These are phyloP conservation scores for Corythaixoides concolor DNA, from an alignment of 2,113 vertebrate species.

Conservation along the genomic window DNA sequence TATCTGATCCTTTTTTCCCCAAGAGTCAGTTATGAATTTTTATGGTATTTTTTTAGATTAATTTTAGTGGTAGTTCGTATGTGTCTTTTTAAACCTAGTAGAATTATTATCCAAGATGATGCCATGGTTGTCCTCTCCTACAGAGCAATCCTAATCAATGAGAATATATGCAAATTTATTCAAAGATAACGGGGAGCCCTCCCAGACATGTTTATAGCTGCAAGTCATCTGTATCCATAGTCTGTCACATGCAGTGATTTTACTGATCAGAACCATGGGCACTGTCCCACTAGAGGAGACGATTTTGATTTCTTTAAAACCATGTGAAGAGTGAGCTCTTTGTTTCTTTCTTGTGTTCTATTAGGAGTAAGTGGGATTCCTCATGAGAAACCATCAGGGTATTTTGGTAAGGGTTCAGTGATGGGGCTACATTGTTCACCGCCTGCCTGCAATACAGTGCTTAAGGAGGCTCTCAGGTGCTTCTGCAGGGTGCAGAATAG, in stretches of 20 bases:
- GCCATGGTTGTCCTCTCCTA: neutral
- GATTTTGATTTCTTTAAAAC: neutral
- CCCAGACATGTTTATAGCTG: neutral
- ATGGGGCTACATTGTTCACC: rapidly evolving
- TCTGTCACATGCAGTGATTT: neutral
- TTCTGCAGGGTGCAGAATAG: neutral
- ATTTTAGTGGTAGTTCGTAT: neutral
- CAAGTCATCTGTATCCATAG: neutral
- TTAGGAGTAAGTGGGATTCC: neutral
- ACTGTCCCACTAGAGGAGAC: neutral
- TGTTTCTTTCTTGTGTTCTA: neutral
- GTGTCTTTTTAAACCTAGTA: neutral
- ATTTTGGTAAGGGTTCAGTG: neutral
- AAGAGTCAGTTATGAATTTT: neutral
- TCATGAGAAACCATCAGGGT: neutral
- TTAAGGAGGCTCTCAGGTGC: rapidly evolving
- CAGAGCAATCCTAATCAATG: neutral
- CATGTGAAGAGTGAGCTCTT: rapidly evolving
- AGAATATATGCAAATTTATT: neutral
- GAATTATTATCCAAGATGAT: neutral
- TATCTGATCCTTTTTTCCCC: neutral
- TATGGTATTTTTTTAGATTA: neutral
- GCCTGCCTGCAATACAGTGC: neutral
- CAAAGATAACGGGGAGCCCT: neutral
- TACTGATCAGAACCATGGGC: neutral